Evolutionary conservation across 2,113 vertebrate species (phyloP).

Genomic region (Orthonyx spaldingii): DNA sequence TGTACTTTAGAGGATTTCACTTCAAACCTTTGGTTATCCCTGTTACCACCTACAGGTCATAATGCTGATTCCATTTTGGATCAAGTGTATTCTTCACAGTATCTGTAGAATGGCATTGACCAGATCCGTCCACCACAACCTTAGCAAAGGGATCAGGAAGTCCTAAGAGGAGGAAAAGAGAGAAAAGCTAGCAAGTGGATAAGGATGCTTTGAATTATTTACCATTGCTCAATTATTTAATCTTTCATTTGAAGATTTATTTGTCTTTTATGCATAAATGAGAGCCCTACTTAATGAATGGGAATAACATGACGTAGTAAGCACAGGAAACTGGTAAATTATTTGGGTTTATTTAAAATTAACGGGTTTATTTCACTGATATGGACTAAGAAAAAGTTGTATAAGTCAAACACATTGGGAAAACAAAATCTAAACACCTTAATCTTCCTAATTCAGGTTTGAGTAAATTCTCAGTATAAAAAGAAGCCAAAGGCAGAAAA

Average conservation of each 20-base stretch:
- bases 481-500: background rate
- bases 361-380: background rate
- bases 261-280: background rate
- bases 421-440: background rate
- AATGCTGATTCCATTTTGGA: constrained; percentile 99
- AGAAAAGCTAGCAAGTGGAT: background rate
- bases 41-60: constrained; percentile 91
- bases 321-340: background rate
- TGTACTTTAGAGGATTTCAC: constrained; percentile 47
- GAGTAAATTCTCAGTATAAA: background rate
- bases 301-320: background rate
- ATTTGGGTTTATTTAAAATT: too few relatives aligned
- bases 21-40: constrained; percentile 60
- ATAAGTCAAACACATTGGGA: rapidly evolving
- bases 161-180: constrained; percentile 72
- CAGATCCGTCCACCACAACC: constrained; percentile 97
- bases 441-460: background rate
- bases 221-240: background rate
- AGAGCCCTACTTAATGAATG: background rate
- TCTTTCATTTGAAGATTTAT: background rate
- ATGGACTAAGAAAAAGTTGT: background rate
- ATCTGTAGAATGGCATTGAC: constrained; percentile 99
- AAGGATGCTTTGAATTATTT: background rate
- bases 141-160: constrained; percentile 98
- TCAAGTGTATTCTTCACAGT: constrained; percentile 99